phyloP scores from a whole-genome alignment of 1,140 invertebrate genomes.

The Bombus impatiens region DNA sequence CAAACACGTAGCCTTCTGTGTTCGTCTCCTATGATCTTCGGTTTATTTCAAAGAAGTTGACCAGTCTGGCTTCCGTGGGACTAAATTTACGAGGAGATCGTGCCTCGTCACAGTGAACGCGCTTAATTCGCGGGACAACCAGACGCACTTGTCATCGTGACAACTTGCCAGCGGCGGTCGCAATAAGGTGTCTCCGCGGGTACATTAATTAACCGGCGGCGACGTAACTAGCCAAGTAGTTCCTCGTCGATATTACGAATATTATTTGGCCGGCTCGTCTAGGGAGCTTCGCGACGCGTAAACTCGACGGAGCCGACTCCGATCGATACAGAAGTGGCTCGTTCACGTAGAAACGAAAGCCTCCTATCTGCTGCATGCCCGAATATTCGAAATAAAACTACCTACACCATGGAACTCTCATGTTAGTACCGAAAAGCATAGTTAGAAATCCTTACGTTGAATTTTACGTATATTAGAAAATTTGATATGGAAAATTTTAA shows the following conservation, averaged over 20 bases:
- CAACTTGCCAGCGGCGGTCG: constrained; percentile 17
- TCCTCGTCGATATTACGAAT: constrained; percentile 19
- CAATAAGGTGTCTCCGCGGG: constrained; percentile 44
- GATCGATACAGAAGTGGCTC: constrained; percentile 24
- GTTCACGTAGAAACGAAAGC: background rate
- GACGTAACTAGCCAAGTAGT: background rate
- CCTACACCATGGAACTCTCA: background rate
- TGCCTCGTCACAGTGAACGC: background rate
- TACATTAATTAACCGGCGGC: constrained; percentile 34
- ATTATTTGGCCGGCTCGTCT: constrained; percentile 11
- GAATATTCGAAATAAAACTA: background rate
- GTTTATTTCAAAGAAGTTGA: background rate
- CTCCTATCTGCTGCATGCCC: too few relatives aligned
- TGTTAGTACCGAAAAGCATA: too few relatives aligned
- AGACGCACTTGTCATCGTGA: constrained; percentile 23
- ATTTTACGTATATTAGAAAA: too few relatives aligned
- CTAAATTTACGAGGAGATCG: background rate
- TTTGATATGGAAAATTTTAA: too few relatives aligned
- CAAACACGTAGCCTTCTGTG: too few relatives aligned
- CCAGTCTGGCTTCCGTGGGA: background rate
- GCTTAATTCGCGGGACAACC: constrained; percentile 14
- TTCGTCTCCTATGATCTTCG: too few relatives aligned
- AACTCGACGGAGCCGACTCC: background rate
- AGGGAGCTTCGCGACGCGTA: background rate
- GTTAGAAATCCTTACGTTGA: too few relatives aligned